Base-by-base conservation (phyloP, 2,888 invertebrate genomes). In the Zaprionus obscuricornis region DNA sequence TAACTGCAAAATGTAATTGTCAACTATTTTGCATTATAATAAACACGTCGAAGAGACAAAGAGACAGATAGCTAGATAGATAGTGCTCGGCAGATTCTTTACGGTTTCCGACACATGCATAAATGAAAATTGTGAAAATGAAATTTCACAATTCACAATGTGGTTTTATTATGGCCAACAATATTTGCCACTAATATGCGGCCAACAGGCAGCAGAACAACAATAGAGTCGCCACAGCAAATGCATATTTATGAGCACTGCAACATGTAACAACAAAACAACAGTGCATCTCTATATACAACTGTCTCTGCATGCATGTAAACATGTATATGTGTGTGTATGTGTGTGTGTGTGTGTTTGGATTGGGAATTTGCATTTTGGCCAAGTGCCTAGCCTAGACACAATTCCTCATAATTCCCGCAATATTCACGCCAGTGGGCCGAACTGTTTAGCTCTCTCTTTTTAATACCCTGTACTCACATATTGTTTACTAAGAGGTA, bases 331-430 rank as follows among this genome's bases (percentile, higher is more conserved):
- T 34, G 33, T 16, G 45, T 27, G n/a, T 49, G 40, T 29, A 5
- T 34, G 22, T 26, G 8, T 46, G 26, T 43, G 33, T 39, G 16
- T 49, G 22, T 31, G n/a, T 40, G 56, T 60, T 14, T 22, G 27
- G 43, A 31, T 57, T 43, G 40, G 33, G 47, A 56, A 82, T 82
- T 85, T 79, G 65, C 81, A 77, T 69, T 78, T 85, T 79, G 74
- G 68, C 74, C 69, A 65, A 74, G 56, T 58, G 71, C 69, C 74
- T 76, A 77, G 86, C 82, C 69, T 70, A 74, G 56, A 66, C 67
- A 79, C 67, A 77, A 85, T 76, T 82, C 68, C 63, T 83, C 86
- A 85, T 84, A 82, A 87, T 84, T 75, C 66, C 63, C 70, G 51
- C 56, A 60, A 59, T 67, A 64, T 58, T 62, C 65, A 20, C 58